Evolutionary conservation across 2,888 invertebrate species (phyloP).

Genomic region (Himalopsyche anomala): DNA sequence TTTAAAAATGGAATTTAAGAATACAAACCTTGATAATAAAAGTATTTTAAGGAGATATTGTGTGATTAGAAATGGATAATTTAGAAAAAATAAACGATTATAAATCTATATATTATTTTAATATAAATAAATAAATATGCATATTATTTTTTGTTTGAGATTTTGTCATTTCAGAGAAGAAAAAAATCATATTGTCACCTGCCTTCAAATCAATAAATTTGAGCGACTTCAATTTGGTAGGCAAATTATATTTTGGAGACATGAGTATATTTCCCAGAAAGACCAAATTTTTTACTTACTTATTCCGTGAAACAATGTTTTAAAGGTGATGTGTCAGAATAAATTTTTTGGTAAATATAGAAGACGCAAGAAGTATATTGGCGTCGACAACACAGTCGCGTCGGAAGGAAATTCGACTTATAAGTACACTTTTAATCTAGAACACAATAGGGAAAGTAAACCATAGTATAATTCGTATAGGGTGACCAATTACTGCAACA

Average conservation of each 20-base stretch:
- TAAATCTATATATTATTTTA: too few species aligned
- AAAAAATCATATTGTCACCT: neutral
- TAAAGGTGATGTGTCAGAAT: neutral
- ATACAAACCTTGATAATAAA: neutral
- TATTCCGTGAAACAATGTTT: neutral
- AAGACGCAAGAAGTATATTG: neutral
- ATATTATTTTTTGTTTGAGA: neutral
- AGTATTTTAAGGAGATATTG: neutral
- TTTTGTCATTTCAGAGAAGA: neutral
- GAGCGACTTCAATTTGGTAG: neutral
- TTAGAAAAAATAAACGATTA: neutral
- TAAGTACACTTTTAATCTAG: constrained; percentile 12
- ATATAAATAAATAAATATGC: too few species aligned
- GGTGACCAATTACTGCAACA: neutral
- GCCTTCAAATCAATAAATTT: neutral
- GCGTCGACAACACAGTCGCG: neutral
- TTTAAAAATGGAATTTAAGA: too few species aligned
- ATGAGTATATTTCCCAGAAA: neutral
- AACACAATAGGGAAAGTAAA: constrained; percentile 24
- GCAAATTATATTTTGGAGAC: neutral
- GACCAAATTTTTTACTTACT: neutral
- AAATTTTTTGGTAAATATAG: neutral
- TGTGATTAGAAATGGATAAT: neutral
- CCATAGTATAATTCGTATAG: neutral
- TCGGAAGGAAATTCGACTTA: constrained; percentile 18